Base-by-base conservation (phyloP, 2,113 vertebrate species). In the Pterocles gutturalis region DNA sequence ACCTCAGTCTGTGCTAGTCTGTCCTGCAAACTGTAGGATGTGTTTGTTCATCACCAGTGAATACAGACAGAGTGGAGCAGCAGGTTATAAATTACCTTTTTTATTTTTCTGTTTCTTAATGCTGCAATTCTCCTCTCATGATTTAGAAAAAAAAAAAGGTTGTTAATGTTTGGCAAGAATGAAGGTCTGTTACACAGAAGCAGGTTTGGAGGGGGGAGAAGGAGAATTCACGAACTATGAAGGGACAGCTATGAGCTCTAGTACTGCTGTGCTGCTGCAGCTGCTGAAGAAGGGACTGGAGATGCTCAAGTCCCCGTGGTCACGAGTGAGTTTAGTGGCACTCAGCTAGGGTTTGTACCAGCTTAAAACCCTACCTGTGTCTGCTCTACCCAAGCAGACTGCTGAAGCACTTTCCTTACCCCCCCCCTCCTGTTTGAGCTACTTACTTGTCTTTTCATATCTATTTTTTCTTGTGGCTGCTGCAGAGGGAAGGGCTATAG, bases 31-130 rank as follows among this genome's bases (percentile, higher is more conserved):
- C 62, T 77, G 51, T 66, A 38, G 45, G 86, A 64, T 76, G 60
- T 83, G 85, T 93, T 95, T 91, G 83, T 90, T 94, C 94, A 75
- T 89, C 81, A 48, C 54, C 43, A 51, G 77, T 41, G 85, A 94
- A 79, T 76, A 71, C 82, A 69, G 69, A 84, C 76, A 83, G 79
- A 92, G 89, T 28, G 54, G 69, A 84, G 81, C 70, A 94, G 77
- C 75, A 64, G 77, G 92, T 90, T 95, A 96, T 93, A 95, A 95
- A 96, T 97, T 95, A 95, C 69, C 87, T 92, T 92, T 85, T 86
- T 86, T 89, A 73, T 92, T 96, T 87, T 92, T 95, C 87, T 95
- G 65, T 93, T 97, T 97, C 87, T 89, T 95, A 94, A 53, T 91
- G 51, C 72, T 88, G 89, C 62, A 51, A 9, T 94, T 87, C 78